Evolutionary conservation across 2,797 vertebrate genomes (phyloP).

Genomic region (Florisuga fusca): DNA sequence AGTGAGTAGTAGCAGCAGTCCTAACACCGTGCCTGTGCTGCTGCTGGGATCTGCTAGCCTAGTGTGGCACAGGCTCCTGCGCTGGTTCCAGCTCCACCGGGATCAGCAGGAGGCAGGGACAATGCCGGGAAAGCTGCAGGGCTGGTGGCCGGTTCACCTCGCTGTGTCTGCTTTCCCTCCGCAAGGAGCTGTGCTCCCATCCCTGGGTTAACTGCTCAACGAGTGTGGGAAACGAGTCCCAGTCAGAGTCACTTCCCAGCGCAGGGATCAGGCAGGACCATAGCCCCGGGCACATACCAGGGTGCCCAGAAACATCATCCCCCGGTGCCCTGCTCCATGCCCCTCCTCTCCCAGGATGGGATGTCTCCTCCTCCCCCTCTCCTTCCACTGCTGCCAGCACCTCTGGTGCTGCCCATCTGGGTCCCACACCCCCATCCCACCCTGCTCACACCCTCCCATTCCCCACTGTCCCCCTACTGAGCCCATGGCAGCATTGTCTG

Average conservation of each 20-base stretch:
- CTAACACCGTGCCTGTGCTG: not conserved
- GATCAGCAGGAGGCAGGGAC: no score
- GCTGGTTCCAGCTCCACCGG: not conserved
- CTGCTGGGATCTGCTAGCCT: no score
- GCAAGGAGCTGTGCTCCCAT: not conserved
- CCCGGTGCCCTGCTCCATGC: not conserved
- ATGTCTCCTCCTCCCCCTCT: not conserved
- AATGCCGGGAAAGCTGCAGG: not conserved
- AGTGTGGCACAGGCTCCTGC: no score
- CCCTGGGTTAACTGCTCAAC: not conserved
- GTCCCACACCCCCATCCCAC: rapidly evolving
- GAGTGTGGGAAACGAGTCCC: not conserved
- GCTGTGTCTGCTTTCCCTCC: not conserved
- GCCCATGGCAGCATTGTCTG: not conserved
- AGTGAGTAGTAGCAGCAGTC: not conserved
- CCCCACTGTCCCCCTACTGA: rapidly evolving
- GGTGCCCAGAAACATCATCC: not conserved
- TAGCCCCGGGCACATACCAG: rapidly evolving
- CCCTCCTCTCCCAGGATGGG: rapidly evolving
- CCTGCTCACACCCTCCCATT: not conserved
- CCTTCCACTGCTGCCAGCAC: not conserved
- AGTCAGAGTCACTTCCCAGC: not conserved
- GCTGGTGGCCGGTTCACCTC: rapidly evolving
- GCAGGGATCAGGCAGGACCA: not conserved
- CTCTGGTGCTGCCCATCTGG: not conserved